Evolutionary conservation across 2,113 vertebrate species (phyloP).

Genomic region (Hemiprocne comata): DNA sequence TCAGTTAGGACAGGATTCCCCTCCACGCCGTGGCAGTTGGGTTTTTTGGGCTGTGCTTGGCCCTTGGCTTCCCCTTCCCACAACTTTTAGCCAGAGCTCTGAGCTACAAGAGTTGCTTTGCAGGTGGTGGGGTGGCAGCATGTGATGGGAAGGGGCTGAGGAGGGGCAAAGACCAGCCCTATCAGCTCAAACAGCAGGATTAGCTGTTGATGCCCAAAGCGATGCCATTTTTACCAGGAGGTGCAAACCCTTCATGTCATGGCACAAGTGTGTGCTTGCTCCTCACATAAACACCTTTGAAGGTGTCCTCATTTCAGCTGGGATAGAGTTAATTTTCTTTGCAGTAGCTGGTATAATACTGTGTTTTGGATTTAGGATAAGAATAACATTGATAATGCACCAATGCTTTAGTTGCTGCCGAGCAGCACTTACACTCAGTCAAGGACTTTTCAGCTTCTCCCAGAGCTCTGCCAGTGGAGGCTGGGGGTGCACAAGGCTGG

Average conservation of each 20-base stretch:
- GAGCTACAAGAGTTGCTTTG: background rate
- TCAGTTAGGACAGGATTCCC: background rate
- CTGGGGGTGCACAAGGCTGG: no score
- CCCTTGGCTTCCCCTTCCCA: background rate
- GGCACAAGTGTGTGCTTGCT: background rate
- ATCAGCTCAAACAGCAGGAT: background rate
- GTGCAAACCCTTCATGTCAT: rapidly evolving
- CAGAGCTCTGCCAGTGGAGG: no score
- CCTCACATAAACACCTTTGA: background rate
- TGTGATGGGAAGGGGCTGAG: background rate
- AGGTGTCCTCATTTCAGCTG: no score
- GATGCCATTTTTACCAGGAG: background rate
- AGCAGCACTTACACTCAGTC: no score
- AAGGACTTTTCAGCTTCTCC: no score
- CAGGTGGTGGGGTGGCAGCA: background rate
- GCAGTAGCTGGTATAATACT: no score
- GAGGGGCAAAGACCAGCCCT: background rate
- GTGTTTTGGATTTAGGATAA: no score
- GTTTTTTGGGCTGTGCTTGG: background rate
- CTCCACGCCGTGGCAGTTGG: rapidly evolving
- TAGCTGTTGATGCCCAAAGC: rapidly evolving
- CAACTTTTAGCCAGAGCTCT: background rate
- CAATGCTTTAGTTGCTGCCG: no score
- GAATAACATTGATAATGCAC: no score
- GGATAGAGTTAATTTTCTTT: no score